These are phyloP conservation scores for Brachionus rubens DNA, from an alignment of 1,140 invertebrate species.

Conservation along the genomic window DNA sequence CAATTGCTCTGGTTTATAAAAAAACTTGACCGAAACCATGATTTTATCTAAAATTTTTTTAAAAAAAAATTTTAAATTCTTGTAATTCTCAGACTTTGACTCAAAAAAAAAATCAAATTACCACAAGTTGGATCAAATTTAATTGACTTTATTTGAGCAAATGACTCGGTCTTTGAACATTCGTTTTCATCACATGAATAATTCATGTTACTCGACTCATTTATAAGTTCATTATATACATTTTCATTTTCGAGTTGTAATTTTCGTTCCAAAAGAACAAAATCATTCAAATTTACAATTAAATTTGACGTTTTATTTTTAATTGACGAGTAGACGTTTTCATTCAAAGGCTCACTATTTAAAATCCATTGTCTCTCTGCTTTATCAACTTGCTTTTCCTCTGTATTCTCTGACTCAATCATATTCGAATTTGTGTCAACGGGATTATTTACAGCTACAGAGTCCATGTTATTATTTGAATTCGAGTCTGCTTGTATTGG, in stretches of 20 bases:
- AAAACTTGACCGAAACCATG: background rate
- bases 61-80: too few species aligned
- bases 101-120: background rate
- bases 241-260: background rate
- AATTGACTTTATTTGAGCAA: conserved; percentile 34
- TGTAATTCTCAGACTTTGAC: too few species aligned
- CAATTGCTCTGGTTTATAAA: conserved; percentile 20
- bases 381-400: background rate
- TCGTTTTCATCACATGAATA: conserved; percentile 38
- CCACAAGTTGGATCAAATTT: background rate
- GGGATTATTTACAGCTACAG: background rate
- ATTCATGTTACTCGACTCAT: conserved; percentile 23
- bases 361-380: background rate
- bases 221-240: background rate
- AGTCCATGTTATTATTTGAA: conserved; percentile 16
- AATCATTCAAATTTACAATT: conserved; percentile 3
- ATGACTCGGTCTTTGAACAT: background rate
- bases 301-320: conserved; percentile 7
- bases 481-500: conserved; percentile 3
- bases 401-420: conserved; percentile 11
- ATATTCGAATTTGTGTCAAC: conserved; percentile 5
- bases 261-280: background rate
- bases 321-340: background rate
- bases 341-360: conserved; percentile 13
- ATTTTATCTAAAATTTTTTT: conserved; percentile 23